Conservation (phyloP, 2,888 invertebrate species). For the Agapostemon virescens region DNA sequence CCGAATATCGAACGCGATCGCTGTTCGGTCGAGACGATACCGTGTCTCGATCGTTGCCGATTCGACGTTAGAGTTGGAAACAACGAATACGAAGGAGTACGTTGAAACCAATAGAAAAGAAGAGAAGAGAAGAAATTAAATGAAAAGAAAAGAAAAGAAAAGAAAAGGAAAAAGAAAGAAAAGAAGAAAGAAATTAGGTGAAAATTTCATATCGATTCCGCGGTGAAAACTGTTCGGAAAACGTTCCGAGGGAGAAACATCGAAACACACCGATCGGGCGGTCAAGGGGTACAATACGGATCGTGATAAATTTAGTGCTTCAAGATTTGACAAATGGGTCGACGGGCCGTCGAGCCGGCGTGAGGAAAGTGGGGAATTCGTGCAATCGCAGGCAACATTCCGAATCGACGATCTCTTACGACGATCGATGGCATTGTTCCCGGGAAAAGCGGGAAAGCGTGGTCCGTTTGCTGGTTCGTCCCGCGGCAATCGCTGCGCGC, state of each 20-base stretch:
- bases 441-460: conserved; percentile 7
- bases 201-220: background rate
- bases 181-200: background rate
- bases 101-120: too few relatives aligned
- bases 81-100: too few relatives aligned
- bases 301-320: conserved; percentile 1
- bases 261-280: background rate
- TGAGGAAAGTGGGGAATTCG: background rate
- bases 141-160: too few relatives aligned
- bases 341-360: background rate
- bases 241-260: background rate
- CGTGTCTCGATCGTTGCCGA: too few relatives aligned
- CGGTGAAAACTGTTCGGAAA: background rate
- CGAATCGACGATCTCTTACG: background rate
- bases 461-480: background rate
- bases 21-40: too few relatives aligned
- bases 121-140: too few relatives aligned
- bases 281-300: background rate
- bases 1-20: background rate
- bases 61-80: too few relatives aligned
- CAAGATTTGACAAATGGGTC: background rate
- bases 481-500: background rate
- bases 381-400: conserved; percentile 29
- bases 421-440: background rate
- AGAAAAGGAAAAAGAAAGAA: background rate